These are phyloP conservation scores for Actinernus sp. DNA, from an alignment of 92 coral and sea anemone species.

Conservation along the genomic window DNA sequence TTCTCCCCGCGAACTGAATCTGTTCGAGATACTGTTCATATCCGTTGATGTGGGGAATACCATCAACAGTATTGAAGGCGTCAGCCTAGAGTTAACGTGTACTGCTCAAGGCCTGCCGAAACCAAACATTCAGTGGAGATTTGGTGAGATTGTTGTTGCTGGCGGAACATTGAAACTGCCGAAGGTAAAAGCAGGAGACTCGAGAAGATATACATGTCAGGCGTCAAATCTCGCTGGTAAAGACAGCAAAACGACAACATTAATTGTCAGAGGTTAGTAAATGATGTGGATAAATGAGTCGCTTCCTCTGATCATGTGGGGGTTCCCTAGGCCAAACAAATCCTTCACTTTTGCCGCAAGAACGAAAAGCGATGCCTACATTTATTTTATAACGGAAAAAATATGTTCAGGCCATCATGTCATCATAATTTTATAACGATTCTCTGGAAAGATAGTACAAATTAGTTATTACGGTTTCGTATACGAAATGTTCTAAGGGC, in stretches of 20 bases:
- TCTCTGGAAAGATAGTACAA: no score
- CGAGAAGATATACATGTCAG: constrained; percentile 73
- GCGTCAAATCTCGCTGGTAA: constrained; percentile 76
- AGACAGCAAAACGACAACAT: constrained; percentile 55
- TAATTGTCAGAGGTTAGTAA: constrained; percentile 42
- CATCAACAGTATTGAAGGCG: constrained; percentile 60
- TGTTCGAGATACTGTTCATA: constrained; percentile 36
- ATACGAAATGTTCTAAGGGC: no score
- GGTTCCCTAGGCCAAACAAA: no score
- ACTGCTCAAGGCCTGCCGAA: constrained; percentile 72
- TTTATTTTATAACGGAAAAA: no score
- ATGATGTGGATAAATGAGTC: not conserved
- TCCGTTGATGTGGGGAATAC: constrained; percentile 67
- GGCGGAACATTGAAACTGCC: constrained; percentile 45
- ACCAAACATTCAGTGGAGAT: constrained; percentile 73
- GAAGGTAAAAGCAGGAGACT: constrained; percentile 41
- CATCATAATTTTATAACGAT: no score
- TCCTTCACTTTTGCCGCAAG: no score
- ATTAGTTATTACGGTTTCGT: no score
- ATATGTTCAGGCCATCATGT: no score
- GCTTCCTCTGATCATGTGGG: no score
- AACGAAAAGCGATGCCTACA: no score
- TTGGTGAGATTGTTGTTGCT: constrained; percentile 48
- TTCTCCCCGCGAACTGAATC: constrained; percentile 39
- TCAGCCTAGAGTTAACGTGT: constrained; percentile 65